phyloP scores from a whole-genome alignment of 2,113 vertebrate genomes.

The Sakesphorus luctuosus region DNA sequence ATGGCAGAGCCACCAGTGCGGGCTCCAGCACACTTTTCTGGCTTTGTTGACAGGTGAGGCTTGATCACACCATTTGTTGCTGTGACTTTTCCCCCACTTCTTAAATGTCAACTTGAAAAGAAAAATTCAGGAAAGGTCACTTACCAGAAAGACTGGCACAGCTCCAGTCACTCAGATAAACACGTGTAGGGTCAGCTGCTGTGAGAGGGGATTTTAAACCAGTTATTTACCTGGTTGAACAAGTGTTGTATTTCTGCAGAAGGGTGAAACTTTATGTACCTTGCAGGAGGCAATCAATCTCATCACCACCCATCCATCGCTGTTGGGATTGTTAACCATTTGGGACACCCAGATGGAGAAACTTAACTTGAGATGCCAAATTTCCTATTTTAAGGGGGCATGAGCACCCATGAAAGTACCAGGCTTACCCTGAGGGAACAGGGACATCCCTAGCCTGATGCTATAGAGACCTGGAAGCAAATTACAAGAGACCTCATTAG shows the following conservation, averaged over 20 bases:
- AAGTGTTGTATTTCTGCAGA: not conserved
- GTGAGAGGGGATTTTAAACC: slow-evolving; percentile 14
- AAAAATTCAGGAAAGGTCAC: slow-evolving; percentile 68
- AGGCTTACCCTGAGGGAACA: not conserved
- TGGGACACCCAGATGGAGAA: not conserved
- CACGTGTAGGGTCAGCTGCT: slow-evolving; percentile 34
- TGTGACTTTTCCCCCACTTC: slow-evolving; percentile 3
- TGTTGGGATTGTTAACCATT: not conserved
- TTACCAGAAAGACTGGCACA: slow-evolving; percentile 41
- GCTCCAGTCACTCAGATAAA: slow-evolving; percentile 55
- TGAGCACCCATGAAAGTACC: fast-evolving
- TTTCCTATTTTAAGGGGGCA: not conserved
- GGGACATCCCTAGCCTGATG: not conserved
- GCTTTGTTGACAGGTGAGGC: not conserved
- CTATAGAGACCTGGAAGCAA: not conserved
- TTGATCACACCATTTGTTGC: slow-evolving; percentile 18
- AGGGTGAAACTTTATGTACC: not conserved
- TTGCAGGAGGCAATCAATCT: slow-evolving; percentile 1
- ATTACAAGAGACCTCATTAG: fast-evolving
- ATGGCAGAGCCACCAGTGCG: not conserved
- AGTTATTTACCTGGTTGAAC: slow-evolving; percentile 30
- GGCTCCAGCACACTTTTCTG: not conserved
- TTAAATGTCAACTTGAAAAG: slow-evolving; percentile 68
- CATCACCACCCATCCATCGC: not conserved
- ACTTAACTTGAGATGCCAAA: not conserved